Evolutionary conservation across 2,797 vertebrate genomes (phyloP).

Genomic region (Onychomys arenicola): DNA sequence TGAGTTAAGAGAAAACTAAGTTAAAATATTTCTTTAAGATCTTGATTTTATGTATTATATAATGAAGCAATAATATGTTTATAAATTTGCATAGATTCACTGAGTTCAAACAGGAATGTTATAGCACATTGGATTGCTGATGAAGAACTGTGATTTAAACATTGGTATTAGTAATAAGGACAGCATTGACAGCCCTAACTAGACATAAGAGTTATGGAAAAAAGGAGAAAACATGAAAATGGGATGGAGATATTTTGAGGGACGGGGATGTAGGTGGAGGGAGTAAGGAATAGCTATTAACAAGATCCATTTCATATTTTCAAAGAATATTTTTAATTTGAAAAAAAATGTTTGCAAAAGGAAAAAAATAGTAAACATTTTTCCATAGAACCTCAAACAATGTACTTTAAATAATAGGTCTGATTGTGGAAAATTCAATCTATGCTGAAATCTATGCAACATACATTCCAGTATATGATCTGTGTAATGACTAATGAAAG

Average conservation of each 20-base stretch:
- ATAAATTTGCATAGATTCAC: not conserved
- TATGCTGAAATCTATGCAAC: not conserved
- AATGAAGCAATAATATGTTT: not conserved
- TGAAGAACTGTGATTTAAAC: not conserved
- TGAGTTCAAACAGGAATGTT: not conserved
- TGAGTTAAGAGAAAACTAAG: not conserved
- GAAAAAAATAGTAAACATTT: not conserved
- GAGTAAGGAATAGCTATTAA: not conserved
- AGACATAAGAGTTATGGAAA: not conserved
- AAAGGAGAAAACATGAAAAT: not conserved
- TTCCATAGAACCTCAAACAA: not conserved
- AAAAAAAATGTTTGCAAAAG: not conserved
- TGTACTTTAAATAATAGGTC: not conserved
- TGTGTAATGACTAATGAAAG: not conserved
- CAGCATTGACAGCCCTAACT: too few relatives aligned
- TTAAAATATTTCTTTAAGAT: conserved; percentile 16
- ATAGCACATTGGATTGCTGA: too few relatives aligned
- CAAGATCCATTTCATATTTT: not conserved
- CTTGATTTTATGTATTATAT: not conserved
- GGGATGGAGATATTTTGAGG: not conserved
- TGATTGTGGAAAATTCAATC: conserved; percentile 6
- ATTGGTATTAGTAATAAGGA: not conserved
- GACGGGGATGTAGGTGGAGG: not conserved
- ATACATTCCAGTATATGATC: not conserved
- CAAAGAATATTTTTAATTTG: not conserved